Conservation (phyloP, 1,140 invertebrate species). For the Eriocheir sinensis region DNA sequence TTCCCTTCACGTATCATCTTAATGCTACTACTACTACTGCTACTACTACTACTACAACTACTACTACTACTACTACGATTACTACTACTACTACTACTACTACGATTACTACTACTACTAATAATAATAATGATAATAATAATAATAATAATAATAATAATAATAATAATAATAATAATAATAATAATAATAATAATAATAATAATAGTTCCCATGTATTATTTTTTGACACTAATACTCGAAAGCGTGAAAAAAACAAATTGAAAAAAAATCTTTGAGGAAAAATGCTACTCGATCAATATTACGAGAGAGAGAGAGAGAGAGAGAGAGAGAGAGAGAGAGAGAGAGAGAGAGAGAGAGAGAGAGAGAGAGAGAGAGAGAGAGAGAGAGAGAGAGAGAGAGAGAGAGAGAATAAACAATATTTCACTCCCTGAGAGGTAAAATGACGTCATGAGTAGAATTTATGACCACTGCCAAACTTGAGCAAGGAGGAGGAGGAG, state of each 20-base stretch:
- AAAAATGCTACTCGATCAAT: neutral
- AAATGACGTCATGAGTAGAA: neutral
- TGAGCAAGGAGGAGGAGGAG: neutral
- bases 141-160: neutral
- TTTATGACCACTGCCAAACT: neutral
- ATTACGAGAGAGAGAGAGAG: neutral
- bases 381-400: conserved; percentile 4
- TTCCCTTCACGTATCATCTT: no score
- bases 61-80: neutral
- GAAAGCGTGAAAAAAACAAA: neutral
- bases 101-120: neutral
- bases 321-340: no score
- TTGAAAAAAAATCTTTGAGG: no score
- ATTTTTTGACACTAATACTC: neutral
- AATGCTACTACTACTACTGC: neutral
- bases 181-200: neutral
- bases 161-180: neutral
- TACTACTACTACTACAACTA: neutral
- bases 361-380: neutral
- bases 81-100: neutral
- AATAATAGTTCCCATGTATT: no score
- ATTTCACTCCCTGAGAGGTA: neutral
- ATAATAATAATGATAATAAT: neutral
- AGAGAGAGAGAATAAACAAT: neutral
- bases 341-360: conserved; percentile 17